Evolutionary conservation across 2,888 invertebrate genomes (phyloP).

Genomic region (Polyommatus iphigenia): DNA sequence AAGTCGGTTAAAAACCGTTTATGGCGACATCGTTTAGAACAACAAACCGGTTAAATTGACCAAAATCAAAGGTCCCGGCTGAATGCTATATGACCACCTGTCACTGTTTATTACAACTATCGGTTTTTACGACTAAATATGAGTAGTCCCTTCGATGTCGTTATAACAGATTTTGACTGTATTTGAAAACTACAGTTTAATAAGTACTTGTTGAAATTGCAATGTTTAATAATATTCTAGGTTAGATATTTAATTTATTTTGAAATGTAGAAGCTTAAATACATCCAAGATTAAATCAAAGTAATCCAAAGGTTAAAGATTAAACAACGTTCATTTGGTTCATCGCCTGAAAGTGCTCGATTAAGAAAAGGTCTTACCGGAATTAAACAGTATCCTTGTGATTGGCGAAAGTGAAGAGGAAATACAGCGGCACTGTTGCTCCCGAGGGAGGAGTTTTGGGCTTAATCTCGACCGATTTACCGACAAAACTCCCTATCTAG

Average conservation of each 20-base stretch:
- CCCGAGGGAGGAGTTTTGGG: constrained; percentile 15
- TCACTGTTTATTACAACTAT: too few species aligned
- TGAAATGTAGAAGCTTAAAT: neutral
- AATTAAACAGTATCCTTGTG: neutral
- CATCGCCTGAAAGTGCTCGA: neutral
- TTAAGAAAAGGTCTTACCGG: neutral
- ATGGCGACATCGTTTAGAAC: too few species aligned
- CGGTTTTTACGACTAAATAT: too few species aligned
- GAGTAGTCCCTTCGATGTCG: too few species aligned
- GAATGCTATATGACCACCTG: too few species aligned
- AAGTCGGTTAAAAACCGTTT: too few species aligned
- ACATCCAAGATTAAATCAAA: neutral
- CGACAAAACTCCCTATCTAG: constrained; percentile 10
- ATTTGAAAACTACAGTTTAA: neutral
- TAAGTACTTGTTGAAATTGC: too few species aligned
- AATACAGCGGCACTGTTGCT: neutral
- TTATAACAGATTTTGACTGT: too few species aligned
- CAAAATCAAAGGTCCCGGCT: too few species aligned
- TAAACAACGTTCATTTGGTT: neutral
- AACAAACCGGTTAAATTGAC: too few species aligned
- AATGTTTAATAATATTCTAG: too few species aligned
- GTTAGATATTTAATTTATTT: too few species aligned
- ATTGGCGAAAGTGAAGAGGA: constrained; percentile 2
- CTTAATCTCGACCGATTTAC: constrained; percentile 14
- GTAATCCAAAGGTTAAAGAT: neutral